A percentile compares a stretch with the other conserved stretches of the same genome.
Conservation (phyloP, 2,797 vertebrate genomes). For the Crocodylus rhombifer region DNA sequence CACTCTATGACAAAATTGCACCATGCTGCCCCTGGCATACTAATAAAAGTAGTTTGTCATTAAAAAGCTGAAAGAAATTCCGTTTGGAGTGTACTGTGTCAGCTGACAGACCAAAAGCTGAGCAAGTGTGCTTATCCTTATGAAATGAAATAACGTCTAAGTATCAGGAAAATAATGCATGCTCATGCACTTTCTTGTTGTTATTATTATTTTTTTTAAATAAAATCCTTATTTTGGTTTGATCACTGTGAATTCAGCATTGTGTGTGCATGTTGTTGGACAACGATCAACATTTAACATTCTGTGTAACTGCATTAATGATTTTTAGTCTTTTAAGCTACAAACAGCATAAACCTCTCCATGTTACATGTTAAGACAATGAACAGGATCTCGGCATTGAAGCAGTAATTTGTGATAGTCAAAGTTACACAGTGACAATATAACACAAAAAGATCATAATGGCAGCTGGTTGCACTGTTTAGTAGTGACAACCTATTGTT, state of each 20-base stretch:
- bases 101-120: neutral
- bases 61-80: conserved; percentile 51
- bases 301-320: conserved; percentile 24
- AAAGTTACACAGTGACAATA: neutral
- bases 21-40: conserved; percentile 26
- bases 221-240: neutral
- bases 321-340: conserved; percentile 38
- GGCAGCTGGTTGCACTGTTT: neutral
- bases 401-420: neutral
- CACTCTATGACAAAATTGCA: conserved; percentile 20
- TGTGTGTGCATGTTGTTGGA: neutral
- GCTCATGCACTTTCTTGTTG: neutral
- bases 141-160: neutral
- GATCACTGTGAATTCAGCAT: neutral
- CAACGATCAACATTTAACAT: conserved; percentile 3
- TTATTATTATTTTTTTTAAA: neutral
- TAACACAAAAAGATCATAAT: neutral
- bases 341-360: neutral
- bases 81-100: conserved; percentile 1
- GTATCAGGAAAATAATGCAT: neutral
- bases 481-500: neutral
- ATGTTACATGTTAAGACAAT: neutral
- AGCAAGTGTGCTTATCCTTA: conserved; percentile 22
- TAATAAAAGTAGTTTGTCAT: conserved; percentile 63
- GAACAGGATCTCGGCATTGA: neutral